Conservation (phyloP, 2,888 invertebrate genomes). For the Kuschelorhynchus macadamiae region DNA sequence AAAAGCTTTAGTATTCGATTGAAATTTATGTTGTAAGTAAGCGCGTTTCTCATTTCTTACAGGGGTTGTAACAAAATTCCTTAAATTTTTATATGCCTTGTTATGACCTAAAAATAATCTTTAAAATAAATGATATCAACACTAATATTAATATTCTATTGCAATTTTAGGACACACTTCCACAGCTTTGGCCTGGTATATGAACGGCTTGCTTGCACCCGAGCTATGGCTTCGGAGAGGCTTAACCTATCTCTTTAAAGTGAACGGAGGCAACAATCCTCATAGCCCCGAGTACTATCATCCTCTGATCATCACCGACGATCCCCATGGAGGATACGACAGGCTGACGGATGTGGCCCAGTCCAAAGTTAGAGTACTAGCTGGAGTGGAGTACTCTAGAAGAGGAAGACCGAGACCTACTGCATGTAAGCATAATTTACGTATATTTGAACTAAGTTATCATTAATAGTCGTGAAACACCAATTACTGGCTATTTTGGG, state of each 20-base stretch:
- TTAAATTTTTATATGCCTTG: too few relatives aligned
- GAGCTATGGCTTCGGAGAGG: conserved; percentile 91
- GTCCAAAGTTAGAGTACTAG: conserved; percentile 80
- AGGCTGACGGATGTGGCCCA: conserved; percentile 80
- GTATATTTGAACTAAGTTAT: too few relatives aligned
- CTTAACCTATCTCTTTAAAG: conserved; percentile 85
- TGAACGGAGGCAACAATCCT: conserved; percentile 89
- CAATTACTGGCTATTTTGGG: too few relatives aligned
- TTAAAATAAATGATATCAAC: too few relatives aligned
- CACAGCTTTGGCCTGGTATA: conserved; percentile 89
- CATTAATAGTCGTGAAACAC: background rate
- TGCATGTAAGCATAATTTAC: conserved; percentile 71
- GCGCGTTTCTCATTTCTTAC: too few relatives aligned
- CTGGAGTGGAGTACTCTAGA: conserved; percentile 86
- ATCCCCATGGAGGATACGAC: conserved; percentile 87
- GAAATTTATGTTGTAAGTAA: too few relatives aligned
- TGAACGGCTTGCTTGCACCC: conserved; percentile 90
- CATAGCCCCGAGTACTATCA: conserved; percentile 89
- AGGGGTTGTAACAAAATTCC: too few relatives aligned
- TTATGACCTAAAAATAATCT: too few relatives aligned
- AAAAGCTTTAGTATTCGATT: too few relatives aligned
- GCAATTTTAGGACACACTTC: conserved; percentile 73
- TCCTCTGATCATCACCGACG: conserved; percentile 89
- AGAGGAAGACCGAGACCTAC: conserved; percentile 85
- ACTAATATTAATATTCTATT: conserved; percentile 10